Conservation (phyloP, 2,113 vertebrate species). For the Dascyllus trimaculatus region DNA sequence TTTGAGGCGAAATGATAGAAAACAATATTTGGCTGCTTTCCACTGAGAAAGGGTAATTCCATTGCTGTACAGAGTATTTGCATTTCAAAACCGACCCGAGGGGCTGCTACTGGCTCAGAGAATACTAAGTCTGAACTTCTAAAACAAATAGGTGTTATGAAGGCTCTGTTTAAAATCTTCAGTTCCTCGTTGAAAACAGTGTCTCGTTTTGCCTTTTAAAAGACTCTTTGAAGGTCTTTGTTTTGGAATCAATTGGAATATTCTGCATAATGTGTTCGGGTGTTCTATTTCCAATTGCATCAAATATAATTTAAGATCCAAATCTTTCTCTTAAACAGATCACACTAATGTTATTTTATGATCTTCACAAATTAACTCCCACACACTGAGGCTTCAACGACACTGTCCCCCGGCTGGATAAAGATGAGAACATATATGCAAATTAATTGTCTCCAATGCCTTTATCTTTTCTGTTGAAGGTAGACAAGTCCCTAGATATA, state of each 20-base stretch:
- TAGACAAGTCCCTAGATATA: slow-evolving; percentile 2
- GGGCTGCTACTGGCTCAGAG: slow-evolving; percentile 28
- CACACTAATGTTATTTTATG: slow-evolving; percentile 1
- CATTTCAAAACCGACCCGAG: slow-evolving; percentile 67
- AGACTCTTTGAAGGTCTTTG: neutral
- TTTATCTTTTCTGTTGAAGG: neutral
- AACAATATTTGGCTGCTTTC: slow-evolving; percentile 37
- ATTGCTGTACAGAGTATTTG: slow-evolving; percentile 34
- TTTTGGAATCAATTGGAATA: neutral
- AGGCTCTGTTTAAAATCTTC: slow-evolving; percentile 37
- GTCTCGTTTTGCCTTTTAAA: slow-evolving; percentile 19
- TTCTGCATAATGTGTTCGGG: slow-evolving; percentile 9
- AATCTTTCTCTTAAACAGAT: neutral
- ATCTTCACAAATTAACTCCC: slow-evolving; percentile 16
- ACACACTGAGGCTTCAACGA: slow-evolving; percentile 2
- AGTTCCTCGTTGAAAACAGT: slow-evolving; percentile 18
- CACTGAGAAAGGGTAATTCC: slow-evolving; percentile 49
- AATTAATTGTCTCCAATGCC: neutral
- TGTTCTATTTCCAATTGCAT: slow-evolving; percentile 15
- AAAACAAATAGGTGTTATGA: slow-evolving; percentile 51
- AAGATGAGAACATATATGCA: neutral
- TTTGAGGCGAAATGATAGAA: slow-evolving; percentile 49
- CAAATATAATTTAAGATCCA: neutral
- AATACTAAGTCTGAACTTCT: slow-evolving; percentile 46
- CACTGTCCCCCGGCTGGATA: neutral